Evolutionary conservation across 1,140 invertebrate species (phyloP).

Genomic region (Pseudomyrmex pallidus): DNA sequence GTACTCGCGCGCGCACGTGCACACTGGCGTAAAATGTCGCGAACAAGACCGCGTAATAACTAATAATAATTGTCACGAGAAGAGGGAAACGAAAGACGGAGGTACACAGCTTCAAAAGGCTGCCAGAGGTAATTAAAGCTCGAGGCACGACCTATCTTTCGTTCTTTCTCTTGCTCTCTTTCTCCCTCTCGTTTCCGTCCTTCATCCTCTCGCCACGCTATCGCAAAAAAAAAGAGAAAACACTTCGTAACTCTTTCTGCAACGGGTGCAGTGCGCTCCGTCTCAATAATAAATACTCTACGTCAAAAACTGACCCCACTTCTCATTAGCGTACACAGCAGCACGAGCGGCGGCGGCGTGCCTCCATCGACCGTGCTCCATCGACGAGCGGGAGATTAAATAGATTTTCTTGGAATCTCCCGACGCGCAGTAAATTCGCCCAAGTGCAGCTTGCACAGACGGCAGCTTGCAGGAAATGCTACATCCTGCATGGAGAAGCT

Average conservation of each 20-base stretch:
- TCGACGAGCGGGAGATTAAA: conserved; percentile 70
- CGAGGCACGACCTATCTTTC: conserved; percentile 64
- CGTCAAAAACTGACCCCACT: conserved; percentile 46
- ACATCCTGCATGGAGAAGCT: conserved; percentile 8
- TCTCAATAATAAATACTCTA: conserved; percentile 73
- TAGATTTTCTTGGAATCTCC: conserved; percentile 67
- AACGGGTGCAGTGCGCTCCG: conserved; percentile 10
- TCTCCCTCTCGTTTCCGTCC: not conserved
- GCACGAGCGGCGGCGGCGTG: not conserved
- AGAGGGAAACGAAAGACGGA: conserved; percentile 46
- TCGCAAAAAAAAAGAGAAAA: conserved; percentile 47
- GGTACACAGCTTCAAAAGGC: conserved; percentile 71
- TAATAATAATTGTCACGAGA: conserved; percentile 70
- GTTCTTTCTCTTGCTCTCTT: conserved; percentile 16
- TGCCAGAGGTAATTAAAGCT: conserved; percentile 75
- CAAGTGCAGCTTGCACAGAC: conserved; percentile 47
- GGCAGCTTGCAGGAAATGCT: conserved; percentile 41
- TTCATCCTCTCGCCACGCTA: conserved; percentile 32
- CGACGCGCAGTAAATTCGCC: conserved; percentile 60
- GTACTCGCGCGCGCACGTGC: not conserved
- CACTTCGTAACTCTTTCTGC: conserved; percentile 23
- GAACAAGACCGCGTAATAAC: conserved; percentile 48
- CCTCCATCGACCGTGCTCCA: conserved; percentile 29
- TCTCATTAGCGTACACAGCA: conserved; percentile 66
- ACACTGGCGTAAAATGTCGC: conserved; percentile 36